These are phyloP conservation scores for Seladonia tumulorum DNA, from an alignment of 2,888 invertebrate species.

Conservation along the genomic window DNA sequence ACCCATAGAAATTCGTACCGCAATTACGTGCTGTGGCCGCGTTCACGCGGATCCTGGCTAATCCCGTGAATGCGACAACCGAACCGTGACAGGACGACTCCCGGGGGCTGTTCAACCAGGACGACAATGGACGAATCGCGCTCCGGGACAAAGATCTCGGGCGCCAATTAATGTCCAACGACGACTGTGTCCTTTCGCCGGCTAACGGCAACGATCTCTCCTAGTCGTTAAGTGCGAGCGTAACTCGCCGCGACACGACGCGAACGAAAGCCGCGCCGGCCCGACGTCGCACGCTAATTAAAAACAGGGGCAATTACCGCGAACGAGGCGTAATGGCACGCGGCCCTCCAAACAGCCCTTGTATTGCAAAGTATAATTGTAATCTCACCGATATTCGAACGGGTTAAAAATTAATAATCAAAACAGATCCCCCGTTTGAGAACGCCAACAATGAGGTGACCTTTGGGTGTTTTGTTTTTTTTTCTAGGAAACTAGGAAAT, in stretches of 20 bases:
- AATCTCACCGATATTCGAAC: background rate
- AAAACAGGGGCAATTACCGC: constrained; percentile 35
- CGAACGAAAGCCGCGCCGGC: background rate
- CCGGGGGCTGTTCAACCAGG: constrained; percentile 64
- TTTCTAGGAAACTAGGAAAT: no score
- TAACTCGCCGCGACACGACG: constrained; percentile 15
- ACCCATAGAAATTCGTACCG: constrained; percentile 79
- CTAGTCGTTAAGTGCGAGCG: constrained; percentile 32
- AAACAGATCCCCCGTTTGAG: background rate
- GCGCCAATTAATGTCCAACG: constrained; percentile 83
- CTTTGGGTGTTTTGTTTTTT: no score
- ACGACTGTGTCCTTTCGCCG: constrained; percentile 75
- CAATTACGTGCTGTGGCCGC: constrained; percentile 80
- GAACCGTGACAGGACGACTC: constrained; percentile 80
- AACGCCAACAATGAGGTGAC: background rate
- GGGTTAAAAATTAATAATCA: background rate
- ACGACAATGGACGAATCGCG: constrained; percentile 81
- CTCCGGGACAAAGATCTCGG: constrained; percentile 82
- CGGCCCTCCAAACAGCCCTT: no score
- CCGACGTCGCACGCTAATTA: constrained; percentile 44
- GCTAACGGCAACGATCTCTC: constrained; percentile 38
- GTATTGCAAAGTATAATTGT: background rate
- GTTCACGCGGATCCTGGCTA: constrained; percentile 79
- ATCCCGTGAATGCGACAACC: constrained; percentile 82
- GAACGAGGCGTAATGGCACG: background rate